These are phyloP conservation scores for human DNA, from an alignment of 2,113 vertebrate species.

Conservation along the genomic window GRCh38 chr4:188605001-188605500, in stretches of 20 bases:
- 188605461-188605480: not conserved
- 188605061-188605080: not conserved
- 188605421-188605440: not conserved
- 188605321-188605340: not conserved
- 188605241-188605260: not conserved
- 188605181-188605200: slow-evolving; percentile 53
- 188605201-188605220: slow-evolving; percentile 19
- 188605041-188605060: not conserved
- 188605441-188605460: not conserved
- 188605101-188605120: slow-evolving; percentile 43
- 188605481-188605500: not conserved
- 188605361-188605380: not conserved
- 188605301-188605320: slow-evolving; percentile 33
- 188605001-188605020: not conserved
- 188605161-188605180: slow-evolving; percentile 60
- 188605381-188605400: not conserved
- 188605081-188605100: slow-evolving; percentile 22
- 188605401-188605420: not conserved
- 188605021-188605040: not conserved
- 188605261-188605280: not conserved
- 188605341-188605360: not conserved
- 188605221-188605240: slow-evolving; percentile 31
- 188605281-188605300: slow-evolving; percentile 54
- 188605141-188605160: slow-evolving; percentile 19
- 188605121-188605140: slow-evolving; percentile 7